Evolutionary conservation across 2,888 invertebrate genomes (phyloP).

Genomic region (Pherbina coryleti): DNA sequence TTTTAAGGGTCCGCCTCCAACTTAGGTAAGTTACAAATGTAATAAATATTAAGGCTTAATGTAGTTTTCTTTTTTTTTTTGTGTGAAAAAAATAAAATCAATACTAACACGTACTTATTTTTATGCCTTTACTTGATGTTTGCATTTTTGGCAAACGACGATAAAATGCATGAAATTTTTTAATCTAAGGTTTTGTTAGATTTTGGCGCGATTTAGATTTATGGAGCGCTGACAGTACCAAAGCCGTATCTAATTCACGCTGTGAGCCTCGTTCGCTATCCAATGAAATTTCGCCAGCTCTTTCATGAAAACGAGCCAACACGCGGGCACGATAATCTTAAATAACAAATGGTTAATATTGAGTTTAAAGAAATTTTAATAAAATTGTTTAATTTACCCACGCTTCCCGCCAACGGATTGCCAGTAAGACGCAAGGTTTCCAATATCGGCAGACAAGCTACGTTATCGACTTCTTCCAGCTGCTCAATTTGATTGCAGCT

Average conservation of each 20-base stretch:
- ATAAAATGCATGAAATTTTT: too few relatives aligned
- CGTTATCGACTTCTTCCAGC: slow-evolving; percentile 83
- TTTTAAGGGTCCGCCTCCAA: too few relatives aligned
- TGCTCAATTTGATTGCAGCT: slow-evolving; percentile 87
- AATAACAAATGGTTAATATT: neutral
- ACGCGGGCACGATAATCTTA: slow-evolving; percentile 92
- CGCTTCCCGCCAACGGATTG: slow-evolving; percentile 83
- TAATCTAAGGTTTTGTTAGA: slow-evolving; percentile 31
- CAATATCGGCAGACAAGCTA: slow-evolving; percentile 86
- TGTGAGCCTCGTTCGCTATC: slow-evolving; percentile 90
- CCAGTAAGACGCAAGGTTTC: slow-evolving; percentile 89
- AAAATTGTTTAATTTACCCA: slow-evolving; percentile 68
- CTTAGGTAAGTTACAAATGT: too few relatives aligned
- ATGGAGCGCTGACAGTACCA: slow-evolving; percentile 88
- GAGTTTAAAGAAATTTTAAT: neutral
- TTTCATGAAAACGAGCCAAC: slow-evolving; percentile 86
- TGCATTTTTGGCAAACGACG: too few relatives aligned
- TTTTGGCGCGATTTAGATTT: slow-evolving; percentile 59
- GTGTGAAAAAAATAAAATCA: too few relatives aligned
- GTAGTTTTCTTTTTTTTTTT: neutral
- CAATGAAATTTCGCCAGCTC: slow-evolving; percentile 85
- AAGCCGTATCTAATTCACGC: slow-evolving; percentile 91
- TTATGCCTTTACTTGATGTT: too few relatives aligned
- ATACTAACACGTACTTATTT: too few relatives aligned
- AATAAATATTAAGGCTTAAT: too few relatives aligned